Evolutionary conservation across 2,888 invertebrate genomes (phyloP), one percentile per base, ranked within the genome.

Genomic region (Drosophila fungiperda): DNA sequence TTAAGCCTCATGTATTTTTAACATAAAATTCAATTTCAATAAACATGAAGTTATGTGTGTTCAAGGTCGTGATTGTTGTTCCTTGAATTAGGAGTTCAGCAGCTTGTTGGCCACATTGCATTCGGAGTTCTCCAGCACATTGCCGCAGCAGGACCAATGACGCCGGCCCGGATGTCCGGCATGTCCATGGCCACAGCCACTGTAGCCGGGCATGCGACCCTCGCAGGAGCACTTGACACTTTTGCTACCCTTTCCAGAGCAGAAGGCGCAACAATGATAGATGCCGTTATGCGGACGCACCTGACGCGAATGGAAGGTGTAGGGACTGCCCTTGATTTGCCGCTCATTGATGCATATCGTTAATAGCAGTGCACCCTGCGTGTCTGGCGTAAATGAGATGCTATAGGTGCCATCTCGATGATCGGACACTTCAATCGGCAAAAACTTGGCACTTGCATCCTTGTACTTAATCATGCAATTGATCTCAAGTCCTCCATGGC

Each of bases 91-190:
- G 6, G 55, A 57, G 76, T 91, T 91, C 4, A 92, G 71, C 52
- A 92, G 66, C 52, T 91, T 92, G 90, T 94, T 94, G 5, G 94
- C 92, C 50, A 94, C 93, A 62, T 92, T 92, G 92, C 96, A 96
- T 82, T 95, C 94, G 0, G 95, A 95, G 91, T 94, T 94, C 82
- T 95, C 95, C 52, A 94, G 91, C 68, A 95, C 94, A 93, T 93
- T 94, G 72, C 96, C 97, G 92, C 97, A 97, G 92, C 97, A 97
- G 53, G 97, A 97, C 97, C 97, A 97, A 93, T 97, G 97, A 12
- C 96, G 94, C 72, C 95, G 93, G 68, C 97, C 97, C 40, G 97
- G 97, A 94, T 97, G 97, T 48, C 96, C 97, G 57, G 94, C 94
- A 93, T 97, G 97, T 2, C 97, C 97, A 93, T 97, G 97, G 0